A percentile compares a stretch with the other conserved stretches of the same genome.
These are phyloP conservation scores for Megalopta genalis DNA, from an alignment of 1,140 invertebrate species.

Conservation along the genomic window DNA sequence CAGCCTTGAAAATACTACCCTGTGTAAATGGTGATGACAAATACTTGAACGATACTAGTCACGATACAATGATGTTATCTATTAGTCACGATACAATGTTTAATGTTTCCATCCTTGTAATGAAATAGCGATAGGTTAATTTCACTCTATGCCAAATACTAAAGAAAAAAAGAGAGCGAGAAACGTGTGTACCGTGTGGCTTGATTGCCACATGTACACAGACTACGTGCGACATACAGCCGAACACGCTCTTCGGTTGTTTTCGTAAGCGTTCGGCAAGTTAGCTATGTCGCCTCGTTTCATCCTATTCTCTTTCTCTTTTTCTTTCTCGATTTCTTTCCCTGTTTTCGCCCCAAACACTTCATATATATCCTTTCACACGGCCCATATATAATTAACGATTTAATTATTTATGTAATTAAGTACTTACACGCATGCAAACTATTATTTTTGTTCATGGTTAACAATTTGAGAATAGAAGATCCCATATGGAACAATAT, in stretches of 20 bases:
- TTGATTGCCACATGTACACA: constrained; percentile 78
- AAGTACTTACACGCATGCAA: no score
- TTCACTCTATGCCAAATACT: constrained; percentile 44
- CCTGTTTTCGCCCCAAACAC: constrained; percentile 22
- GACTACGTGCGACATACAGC: constrained; percentile 65
- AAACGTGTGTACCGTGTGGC: constrained; percentile 71
- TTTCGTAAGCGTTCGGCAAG: constrained; percentile 58
- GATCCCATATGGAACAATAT: no score
- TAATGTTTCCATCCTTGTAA: neutral
- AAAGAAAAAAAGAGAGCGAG: constrained; percentile 44
- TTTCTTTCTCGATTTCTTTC: constrained; percentile 26
- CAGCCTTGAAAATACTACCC: constrained; percentile 29
- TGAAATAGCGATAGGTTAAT: constrained; percentile 33
- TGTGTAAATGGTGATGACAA: neutral
- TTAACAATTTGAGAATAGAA: no score
- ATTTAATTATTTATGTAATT: no score
- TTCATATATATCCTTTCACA: constrained; percentile 36
- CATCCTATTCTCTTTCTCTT: constrained; percentile 49
- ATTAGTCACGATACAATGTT: neutral
- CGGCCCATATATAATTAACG: neutral
- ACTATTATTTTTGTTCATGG: no score
- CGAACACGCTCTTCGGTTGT: constrained; percentile 58
- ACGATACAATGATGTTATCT: constrained; percentile 2
- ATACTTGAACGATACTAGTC: neutral
- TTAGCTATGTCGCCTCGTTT: constrained; percentile 37